A percentile compares a stretch with the other conserved stretches of the same genome.
Evolutionary conservation across 2,888 invertebrate species (phyloP).

Genomic region (Octonoba sinensis): DNA sequence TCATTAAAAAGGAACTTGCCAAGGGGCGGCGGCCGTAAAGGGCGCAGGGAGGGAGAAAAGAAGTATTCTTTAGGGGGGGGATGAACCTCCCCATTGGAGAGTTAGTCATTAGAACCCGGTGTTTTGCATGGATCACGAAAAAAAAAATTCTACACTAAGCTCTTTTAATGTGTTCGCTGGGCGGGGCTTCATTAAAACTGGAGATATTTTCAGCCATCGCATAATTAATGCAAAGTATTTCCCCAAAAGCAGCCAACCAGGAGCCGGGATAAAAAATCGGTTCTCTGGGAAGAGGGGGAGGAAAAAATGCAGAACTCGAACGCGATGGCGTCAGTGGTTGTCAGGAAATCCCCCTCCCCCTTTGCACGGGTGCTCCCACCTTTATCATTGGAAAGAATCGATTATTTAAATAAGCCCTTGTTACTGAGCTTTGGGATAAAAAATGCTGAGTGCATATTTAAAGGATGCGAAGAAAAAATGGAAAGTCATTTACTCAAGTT

Average conservation of each 20-base stretch:
- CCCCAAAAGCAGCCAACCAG: conserved; percentile 57
- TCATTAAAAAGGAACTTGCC: conserved; percentile 37
- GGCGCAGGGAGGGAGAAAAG: conserved; percentile 26
- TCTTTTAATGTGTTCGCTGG: conserved; percentile 48
- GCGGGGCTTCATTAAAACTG: conserved; percentile 59
- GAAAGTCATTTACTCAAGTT: conserved; percentile 42
- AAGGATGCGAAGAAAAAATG: conserved; percentile 20
- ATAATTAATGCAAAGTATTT: conserved; percentile 65
- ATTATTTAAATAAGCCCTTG: conserved; percentile 63
- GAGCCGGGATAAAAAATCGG: conserved; percentile 51
- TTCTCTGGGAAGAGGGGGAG: conserved; percentile 32
- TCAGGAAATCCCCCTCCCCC: conserved; percentile 16
- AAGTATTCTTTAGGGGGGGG: conserved; percentile 2
- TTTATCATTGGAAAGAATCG: conserved; percentile 56
- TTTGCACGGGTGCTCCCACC: conserved; percentile 9
- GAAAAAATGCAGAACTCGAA: conserved; percentile 40
- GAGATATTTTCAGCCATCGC: conserved; percentile 59
- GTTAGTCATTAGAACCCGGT: conserved; percentile 42
- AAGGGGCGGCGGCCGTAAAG: conserved; percentile 26
- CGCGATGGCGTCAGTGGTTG: conserved; percentile 47
- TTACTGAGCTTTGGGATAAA: conserved; percentile 28
- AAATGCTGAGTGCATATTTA: conserved; percentile 18
- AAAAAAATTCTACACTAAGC: conserved; percentile 40
- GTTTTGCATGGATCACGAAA: conserved; percentile 39
- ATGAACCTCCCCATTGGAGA: conserved; percentile 40